Base-by-base conservation (phyloP, 2,113 vertebrate genomes). In the Thryonomys swinderianus region DNA sequence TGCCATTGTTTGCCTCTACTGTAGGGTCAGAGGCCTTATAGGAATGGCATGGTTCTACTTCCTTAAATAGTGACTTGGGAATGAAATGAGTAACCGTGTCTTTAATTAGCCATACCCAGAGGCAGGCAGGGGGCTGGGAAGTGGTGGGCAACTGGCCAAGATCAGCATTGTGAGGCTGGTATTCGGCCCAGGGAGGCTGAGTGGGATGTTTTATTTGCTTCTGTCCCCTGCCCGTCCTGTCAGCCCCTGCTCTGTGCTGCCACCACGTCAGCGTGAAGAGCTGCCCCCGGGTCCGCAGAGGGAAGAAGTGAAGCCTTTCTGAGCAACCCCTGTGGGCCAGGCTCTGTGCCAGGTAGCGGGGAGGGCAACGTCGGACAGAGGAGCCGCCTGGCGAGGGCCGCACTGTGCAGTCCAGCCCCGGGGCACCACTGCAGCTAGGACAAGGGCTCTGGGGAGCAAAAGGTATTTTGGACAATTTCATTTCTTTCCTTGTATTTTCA, bases 51-150 rank as follows among this genome's bases (percentile, higher is more conserved):
- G 96, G 89, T 94, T 97, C 96, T 79, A 82, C 96, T 96, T 97
- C 96, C 97, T 97, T 96, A 97, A 97, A 97, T 96, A 97, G 96
- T 83, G 90, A 95, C 96, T 95, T 90, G 96, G 96, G 97, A 95
- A 96, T 88, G 95, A 96, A 96, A 88, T 96, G 96, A 97, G 96
- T 96, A 97, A 97, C 94, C 96, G 0, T 93, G 95, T 88, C 96
- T 97, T 97, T 96, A 97, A 97, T 97, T 97, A 97, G 96, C 96
- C 92, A 82, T 95, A 78, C 84, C 90, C 66, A 73, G 97, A 90
- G 97, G 96, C 95, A 95, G 4, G 11, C 40, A 64, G 92, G 90
- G 94, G 94, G 71, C 95, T 92, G 96, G 96, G 92, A 78, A 78
- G 78, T 66, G 81, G 92, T 85, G 95, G 97, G 96, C 93, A 55